Conservation (phyloP, 2,113 vertebrate genomes). For the Dissostichus mawsoni region DNA sequence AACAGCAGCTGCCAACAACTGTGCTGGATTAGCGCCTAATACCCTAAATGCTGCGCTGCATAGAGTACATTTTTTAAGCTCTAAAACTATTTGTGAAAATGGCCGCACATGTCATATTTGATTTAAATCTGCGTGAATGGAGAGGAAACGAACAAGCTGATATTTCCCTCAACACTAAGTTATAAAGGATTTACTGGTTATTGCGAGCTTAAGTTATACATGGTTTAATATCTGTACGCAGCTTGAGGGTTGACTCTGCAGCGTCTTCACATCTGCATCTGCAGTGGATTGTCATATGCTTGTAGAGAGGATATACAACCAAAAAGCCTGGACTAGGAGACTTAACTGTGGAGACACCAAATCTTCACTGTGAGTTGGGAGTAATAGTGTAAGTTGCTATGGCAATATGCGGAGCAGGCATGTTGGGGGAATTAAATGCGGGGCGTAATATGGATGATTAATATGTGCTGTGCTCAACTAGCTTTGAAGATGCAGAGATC, state of each 20-base stretch:
- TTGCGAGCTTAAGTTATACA: background rate
- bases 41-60: slow-evolving; percentile 15
- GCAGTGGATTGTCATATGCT: slow-evolving; percentile 22
- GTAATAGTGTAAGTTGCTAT: slow-evolving; percentile 58
- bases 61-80: slow-evolving; percentile 2
- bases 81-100: slow-evolving; percentile 10
- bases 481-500: slow-evolving; percentile 57
- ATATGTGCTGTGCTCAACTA: slow-evolving; percentile 47
- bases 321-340: slow-evolving; percentile 27
- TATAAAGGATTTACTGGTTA: background rate
- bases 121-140: background rate
- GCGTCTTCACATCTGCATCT: slow-evolving; percentile 13
- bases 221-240: slow-evolving; percentile 20
- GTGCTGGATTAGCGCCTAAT: slow-evolving; percentile 36
- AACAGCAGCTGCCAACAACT: slow-evolving; percentile 44
- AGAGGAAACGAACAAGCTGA: background rate
- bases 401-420: slow-evolving; percentile 53
- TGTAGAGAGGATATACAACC: slow-evolving; percentile 33
- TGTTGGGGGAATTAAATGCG: slow-evolving; percentile 48
- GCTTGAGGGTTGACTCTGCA: slow-evolving; percentile 29
- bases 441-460: slow-evolving; percentile 51
- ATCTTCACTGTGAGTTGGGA: slow-evolving; percentile 49
- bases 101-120: background rate
- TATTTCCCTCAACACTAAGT: background rate
- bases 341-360: slow-evolving; percentile 38